Base-by-base conservation (phyloP, 2,888 invertebrate genomes). In the Eretmocerus hayati region DNA sequence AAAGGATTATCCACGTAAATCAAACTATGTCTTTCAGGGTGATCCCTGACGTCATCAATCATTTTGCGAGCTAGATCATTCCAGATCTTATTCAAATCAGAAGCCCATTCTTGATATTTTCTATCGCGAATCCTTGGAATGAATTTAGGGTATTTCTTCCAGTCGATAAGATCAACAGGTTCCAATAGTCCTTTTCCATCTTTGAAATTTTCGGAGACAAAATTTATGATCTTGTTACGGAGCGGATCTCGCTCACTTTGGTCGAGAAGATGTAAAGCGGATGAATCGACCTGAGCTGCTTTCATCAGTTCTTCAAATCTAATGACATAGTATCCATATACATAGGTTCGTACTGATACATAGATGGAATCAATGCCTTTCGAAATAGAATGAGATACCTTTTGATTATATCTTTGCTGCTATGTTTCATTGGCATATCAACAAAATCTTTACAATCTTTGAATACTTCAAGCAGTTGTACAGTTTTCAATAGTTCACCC, bases 1-100 rank as follows among this genome's bases (percentile, higher is more conserved):
- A 90, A 85, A n/a, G 87, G 85, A 67, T 94, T 79, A 0, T 87
- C 83, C 2, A 94, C 86, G 58, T 88, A 88, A 60, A 94, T 86
- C 56, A 94, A 84, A 48, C 93, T 93, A 74, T 91, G 91, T 26
- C 79, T 75, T 2, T 86, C 78, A 31, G 82, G 81, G 67, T 87
- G 77, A 13, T 77, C 60, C 50, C 77, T 74, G 4, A 90, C 85
- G 50, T 87, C 84, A 0, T 76, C 72, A 60, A 81, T 85, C 78
- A 90, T 85, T 74, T 87, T 85, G 52, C 85, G 78, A 1, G 88
- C 87, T 4, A 90, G 74, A 21, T 77, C 75, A 61, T 84, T 81
- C 90, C 90, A 90, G 23, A 89, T 74, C 2, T 70, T 67, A 70
- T 90, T 86, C 53, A 90, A 74, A 6, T 83, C 78, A 1, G 74